These are phyloP conservation scores for Thelaira solivaga DNA, from an alignment of 2,888 invertebrate species.

Conservation along the genomic window DNA sequence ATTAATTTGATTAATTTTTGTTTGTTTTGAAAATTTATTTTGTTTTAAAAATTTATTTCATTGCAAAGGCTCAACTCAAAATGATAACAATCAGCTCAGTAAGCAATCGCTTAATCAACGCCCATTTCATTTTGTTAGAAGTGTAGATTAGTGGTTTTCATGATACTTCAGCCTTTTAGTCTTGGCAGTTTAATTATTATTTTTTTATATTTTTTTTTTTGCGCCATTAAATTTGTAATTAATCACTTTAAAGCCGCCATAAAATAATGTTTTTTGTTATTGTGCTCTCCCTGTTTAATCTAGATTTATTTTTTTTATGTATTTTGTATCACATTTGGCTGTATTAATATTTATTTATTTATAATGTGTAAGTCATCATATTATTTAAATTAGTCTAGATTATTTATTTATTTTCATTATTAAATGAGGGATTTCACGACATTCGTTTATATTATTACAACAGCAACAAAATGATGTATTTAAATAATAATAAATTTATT, in stretches of 20 bases:
- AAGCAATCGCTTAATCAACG: not conserved
- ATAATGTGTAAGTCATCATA: not conserved
- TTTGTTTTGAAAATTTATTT: no score
- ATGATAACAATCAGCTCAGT: slow-evolving; percentile 4
- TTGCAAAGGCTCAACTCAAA: not conserved
- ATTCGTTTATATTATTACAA: no score
- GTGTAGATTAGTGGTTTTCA: slow-evolving; percentile 20
- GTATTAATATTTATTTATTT: not conserved
- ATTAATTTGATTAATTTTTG: slow-evolving; percentile 23
- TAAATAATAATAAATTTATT: slow-evolving; percentile 32
- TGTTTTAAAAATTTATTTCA: not conserved
- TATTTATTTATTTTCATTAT: not conserved
- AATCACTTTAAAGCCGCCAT: slow-evolving; percentile 31
- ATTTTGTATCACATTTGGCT: slow-evolving; percentile 10
- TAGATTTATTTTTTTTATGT: slow-evolving; percentile 1
- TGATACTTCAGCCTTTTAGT: not conserved
- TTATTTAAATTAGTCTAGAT: slow-evolving; percentile 24
- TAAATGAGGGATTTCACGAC: not conserved
- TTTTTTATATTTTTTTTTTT: not conserved
- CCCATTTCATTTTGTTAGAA: slow-evolving; percentile 19
- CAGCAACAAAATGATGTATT: slow-evolving; percentile 20
- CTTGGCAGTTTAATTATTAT: not conserved
- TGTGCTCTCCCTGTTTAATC: not conserved
- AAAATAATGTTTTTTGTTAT: not conserved
- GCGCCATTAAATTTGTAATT: slow-evolving; percentile 18